A percentile compares a stretch with the other conserved stretches of the same genome.
Evolutionary conservation across 2,113 vertebrate genomes (phyloP).

Genomic region (Coreoperca whiteheadi): DNA sequence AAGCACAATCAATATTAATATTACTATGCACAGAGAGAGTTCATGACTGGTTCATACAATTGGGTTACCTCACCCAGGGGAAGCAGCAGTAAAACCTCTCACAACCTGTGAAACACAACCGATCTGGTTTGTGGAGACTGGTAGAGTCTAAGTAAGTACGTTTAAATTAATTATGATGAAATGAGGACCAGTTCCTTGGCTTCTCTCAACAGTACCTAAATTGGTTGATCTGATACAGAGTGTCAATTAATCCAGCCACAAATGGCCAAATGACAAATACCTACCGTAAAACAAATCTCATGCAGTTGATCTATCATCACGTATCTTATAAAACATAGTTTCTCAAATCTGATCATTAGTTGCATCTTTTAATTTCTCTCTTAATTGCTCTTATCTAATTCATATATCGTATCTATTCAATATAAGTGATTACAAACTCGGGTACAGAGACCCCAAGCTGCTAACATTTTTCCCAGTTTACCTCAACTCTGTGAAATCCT

Average conservation of each 20-base stretch:
- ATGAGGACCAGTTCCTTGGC: not conserved
- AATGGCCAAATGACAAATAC: too few species aligned
- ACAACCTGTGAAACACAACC: conserved; percentile 54
- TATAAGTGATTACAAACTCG: not conserved
- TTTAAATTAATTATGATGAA: conserved; percentile 69
- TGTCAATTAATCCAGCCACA: conserved; percentile 19
- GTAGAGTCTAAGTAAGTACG: conserved; percentile 19
- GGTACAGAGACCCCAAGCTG: not conserved
- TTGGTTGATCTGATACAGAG: conserved; percentile 1
- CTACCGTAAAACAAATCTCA: not conserved
- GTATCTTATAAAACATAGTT: not conserved
- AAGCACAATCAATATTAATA: conserved; percentile 74
- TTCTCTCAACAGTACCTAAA: not conserved
- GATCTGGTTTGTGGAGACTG: conserved; percentile 31
- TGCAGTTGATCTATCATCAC: not conserved
- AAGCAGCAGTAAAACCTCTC: conserved; percentile 52
- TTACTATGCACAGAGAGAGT: conserved; percentile 35
- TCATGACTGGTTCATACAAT: conserved; percentile 45
- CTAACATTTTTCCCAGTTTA: conserved; percentile 7
- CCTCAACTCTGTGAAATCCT: conserved; percentile 29
- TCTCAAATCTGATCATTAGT: not conserved
- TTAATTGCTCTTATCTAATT: not conserved
- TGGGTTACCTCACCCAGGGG: conserved; percentile 36
- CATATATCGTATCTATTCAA: not conserved
- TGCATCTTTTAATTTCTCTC: not conserved